Evolutionary conservation across 2,113 vertebrate genomes (phyloP).

Genomic region (Sinocyclocheilus rhinocerous): DNA sequence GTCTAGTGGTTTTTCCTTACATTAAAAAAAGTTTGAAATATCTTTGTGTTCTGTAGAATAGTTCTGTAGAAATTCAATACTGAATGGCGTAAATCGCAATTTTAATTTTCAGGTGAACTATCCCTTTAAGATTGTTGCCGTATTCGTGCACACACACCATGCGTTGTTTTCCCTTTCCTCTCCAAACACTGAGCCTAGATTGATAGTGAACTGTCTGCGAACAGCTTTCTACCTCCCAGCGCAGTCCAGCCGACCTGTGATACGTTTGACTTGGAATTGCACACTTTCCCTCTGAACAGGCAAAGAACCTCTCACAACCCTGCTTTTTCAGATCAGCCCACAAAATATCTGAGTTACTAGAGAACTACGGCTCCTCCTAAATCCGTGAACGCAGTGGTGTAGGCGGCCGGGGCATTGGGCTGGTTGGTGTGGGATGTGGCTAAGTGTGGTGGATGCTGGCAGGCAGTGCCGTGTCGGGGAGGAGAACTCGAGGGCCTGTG

Average conservation of each 20-base stretch:
- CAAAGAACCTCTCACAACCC: slow-evolving; percentile 8
- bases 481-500: slow-evolving; percentile 43
- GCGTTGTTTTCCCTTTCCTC: slow-evolving; percentile 5
- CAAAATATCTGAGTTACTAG: slow-evolving; percentile 1
- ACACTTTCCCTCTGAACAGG: slow-evolving; percentile 25
- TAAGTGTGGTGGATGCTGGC: slow-evolving; percentile 45
- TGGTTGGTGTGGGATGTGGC: slow-evolving; percentile 43
- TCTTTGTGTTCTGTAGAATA: background rate
- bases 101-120: background rate
- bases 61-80: background rate
- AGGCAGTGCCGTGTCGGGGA: slow-evolving; percentile 23
- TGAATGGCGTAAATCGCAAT: background rate
- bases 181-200: background rate
- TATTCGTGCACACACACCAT: background rate
- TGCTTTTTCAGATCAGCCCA: background rate
- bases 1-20: background rate
- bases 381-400: background rate
- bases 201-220: slow-evolving; percentile 17
- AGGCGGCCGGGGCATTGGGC: background rate
- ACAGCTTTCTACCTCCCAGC: slow-evolving; percentile 10
- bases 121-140: background rate
- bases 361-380: background rate
- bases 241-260: slow-evolving; percentile 1
- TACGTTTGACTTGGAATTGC: slow-evolving; percentile 38
- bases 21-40: background rate